Conservation (phyloP, 2,797 vertebrate species). For the Fundulus diaphanus region DNA sequence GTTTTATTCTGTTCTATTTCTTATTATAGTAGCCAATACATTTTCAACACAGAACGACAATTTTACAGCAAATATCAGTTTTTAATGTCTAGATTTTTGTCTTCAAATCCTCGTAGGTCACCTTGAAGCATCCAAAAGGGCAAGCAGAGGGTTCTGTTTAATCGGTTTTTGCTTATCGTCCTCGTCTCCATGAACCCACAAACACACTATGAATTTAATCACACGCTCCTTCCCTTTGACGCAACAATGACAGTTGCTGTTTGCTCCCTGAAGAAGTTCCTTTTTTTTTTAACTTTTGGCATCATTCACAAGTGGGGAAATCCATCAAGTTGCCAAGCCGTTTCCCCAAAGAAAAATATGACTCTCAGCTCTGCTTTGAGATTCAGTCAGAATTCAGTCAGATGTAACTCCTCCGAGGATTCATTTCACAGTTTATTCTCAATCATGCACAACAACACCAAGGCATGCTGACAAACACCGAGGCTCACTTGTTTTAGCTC, state of each 20-base stretch:
- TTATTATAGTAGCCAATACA: neutral
- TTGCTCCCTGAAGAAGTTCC: conserved; percentile 23
- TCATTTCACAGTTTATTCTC: conserved; percentile 56
- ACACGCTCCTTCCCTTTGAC: conserved; percentile 54
- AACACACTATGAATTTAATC: conserved; percentile 62
- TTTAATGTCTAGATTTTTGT: conserved; percentile 2
- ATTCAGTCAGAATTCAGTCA: conserved; percentile 58
- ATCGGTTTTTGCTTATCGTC: conserved; percentile 44
- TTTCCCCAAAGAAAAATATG: conserved; percentile 58
- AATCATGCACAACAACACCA: conserved; percentile 5
- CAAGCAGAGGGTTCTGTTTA: conserved; percentile 45
- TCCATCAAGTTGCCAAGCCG: conserved; percentile 55
- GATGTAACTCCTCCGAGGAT: conserved; percentile 51
- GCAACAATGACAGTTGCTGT: conserved; percentile 44
- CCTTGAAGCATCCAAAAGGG: conserved; percentile 47
- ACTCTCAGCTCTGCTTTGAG: conserved; percentile 54
- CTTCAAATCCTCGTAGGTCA: conserved; percentile 34
- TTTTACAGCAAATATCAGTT: conserved; percentile 25
- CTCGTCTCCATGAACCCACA: conserved; percentile 40
- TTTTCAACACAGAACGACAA: conserved; percentile 7
- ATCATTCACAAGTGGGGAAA: conserved; percentile 36
- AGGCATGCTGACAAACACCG: conserved; percentile 7
- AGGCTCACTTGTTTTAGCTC: conserved; percentile 49
- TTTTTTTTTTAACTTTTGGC: conserved; percentile 7
- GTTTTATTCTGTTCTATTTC: neutral